Evolutionary conservation across 2,113 vertebrate genomes (phyloP).

Genomic region (Eulacestoma nigropectus): DNA sequence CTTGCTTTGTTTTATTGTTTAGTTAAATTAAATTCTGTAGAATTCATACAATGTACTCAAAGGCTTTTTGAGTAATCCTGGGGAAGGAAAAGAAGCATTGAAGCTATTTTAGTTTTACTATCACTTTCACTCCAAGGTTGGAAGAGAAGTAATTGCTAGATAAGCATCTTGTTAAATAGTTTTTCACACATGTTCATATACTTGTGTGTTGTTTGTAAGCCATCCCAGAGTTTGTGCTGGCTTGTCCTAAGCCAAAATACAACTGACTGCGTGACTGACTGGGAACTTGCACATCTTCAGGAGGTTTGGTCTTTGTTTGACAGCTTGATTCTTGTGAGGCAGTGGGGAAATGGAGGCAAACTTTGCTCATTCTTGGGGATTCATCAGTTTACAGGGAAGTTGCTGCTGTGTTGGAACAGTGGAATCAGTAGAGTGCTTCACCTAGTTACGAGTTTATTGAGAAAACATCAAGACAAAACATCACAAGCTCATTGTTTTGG

Average conservation of each 20-base stretch:
- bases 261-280: not conserved
- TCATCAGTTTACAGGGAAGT: not conserved
- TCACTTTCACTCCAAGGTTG: not conserved
- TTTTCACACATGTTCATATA: not conserved
- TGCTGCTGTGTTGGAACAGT: not conserved
- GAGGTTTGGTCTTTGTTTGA: not conserved
- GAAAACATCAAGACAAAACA: not conserved
- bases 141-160: not conserved
- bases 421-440: not conserved
- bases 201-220: not conserved
- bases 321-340: not conserved
- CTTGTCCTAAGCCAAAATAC: not conserved
- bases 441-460: not conserved
- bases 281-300: not conserved
- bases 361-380: not conserved
- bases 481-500: not conserved
- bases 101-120: not conserved
- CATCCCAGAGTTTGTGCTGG: not conserved
- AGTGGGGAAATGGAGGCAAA: not conserved
- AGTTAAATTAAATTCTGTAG: not conserved
- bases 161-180: not conserved
- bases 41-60: not conserved
- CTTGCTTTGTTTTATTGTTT: not conserved
- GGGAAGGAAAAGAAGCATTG: not conserved
- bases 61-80: not conserved